Conservation (phyloP, 1,140 invertebrate genomes). For the Dryas iulia region DNA sequence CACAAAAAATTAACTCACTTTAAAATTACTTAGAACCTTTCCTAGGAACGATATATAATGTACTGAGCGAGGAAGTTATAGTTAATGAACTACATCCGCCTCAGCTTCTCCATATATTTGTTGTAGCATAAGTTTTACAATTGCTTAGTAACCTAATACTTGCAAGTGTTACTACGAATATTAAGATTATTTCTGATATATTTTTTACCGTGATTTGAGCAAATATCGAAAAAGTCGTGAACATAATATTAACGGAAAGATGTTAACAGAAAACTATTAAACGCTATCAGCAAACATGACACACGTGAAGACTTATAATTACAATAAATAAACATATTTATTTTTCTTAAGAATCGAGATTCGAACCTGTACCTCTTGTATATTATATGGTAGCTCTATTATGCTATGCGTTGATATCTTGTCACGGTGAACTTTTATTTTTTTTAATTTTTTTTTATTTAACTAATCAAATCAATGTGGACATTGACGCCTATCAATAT, state of each 20-base stretch:
- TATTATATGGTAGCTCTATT: no score
- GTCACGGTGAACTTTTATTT: no score
- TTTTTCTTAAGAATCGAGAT: no score
- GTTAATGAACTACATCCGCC: background rate
- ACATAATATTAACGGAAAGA: background rate
- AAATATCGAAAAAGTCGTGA: background rate
- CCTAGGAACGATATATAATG: background rate
- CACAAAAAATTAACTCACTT: no score
- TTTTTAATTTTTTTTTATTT: no score
- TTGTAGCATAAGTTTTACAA: background rate
- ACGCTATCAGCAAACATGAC: background rate
- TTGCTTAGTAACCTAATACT: background rate
- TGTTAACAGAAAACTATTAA: background rate
- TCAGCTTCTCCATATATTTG: background rate
- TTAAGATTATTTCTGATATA: background rate
- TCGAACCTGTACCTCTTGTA: no score
- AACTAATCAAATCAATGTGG: no score
- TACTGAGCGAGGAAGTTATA: background rate
- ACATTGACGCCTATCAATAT: no score
- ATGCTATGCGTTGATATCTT: no score
- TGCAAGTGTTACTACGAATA: background rate
- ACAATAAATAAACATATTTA: no score
- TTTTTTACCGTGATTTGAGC: background rate
- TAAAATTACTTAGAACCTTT: background rate
- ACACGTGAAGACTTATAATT: no score